These are phyloP conservation scores for Acromyrmex echinatior DNA, from an alignment of 1,140 invertebrate species.

Conservation along the genomic window DNA sequence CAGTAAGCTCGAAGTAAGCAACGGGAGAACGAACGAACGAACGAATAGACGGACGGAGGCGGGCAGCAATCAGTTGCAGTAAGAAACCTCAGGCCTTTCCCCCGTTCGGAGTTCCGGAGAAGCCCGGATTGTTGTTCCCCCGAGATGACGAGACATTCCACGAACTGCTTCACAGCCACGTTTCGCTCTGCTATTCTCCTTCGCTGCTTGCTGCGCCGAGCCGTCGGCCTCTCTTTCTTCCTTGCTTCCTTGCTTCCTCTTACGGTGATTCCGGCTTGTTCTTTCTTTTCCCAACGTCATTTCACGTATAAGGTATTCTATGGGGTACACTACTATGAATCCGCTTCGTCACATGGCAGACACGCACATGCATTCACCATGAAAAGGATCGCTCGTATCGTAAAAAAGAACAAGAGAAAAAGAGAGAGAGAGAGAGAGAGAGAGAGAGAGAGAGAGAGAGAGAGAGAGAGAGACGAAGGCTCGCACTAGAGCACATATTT, in stretches of 20 bases:
- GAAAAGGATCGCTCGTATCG: not conserved
- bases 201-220: not conserved
- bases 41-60: slow-evolving; percentile 55
- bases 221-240: slow-evolving; percentile 17
- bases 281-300: not conserved
- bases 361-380: slow-evolving; percentile 26
- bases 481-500: not conserved
- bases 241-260: not conserved
- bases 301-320: not conserved
- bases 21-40: slow-evolving; percentile 58
- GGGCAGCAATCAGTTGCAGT: slow-evolving; percentile 66
- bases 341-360: slow-evolving; percentile 21
- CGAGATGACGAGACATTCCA: slow-evolving; percentile 81
- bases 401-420: not conserved
- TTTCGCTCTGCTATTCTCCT: slow-evolving; percentile 24
- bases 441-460: not conserved
- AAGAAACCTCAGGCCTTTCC: slow-evolving; percentile 59
- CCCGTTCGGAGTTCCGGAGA: slow-evolving; percentile 78
- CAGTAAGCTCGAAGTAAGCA: slow-evolving; percentile 19
- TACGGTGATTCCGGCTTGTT: not conserved
- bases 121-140: slow-evolving; percentile 81
- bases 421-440: too few relatives aligned
- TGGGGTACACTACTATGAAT: slow-evolving; percentile 8
- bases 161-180: slow-evolving; percentile 73
- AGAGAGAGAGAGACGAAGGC: not conserved